These are phyloP conservation scores for Trachelus tabidus DNA, from an alignment of 2,888 invertebrate genomes.

Conservation along the genomic window DNA sequence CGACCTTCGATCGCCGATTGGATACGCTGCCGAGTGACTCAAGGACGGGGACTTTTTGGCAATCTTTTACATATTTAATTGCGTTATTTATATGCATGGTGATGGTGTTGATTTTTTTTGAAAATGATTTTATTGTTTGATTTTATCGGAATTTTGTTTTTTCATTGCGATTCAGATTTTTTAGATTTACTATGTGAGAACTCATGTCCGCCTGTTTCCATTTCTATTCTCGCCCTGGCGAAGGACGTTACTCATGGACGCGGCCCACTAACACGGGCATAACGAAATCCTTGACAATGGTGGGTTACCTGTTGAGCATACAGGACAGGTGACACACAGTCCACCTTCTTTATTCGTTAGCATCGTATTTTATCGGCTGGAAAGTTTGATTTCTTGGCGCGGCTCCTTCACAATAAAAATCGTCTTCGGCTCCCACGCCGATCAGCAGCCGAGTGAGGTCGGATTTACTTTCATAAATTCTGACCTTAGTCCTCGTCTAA, in stretches of 20 bases:
- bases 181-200: neutral
- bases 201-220: neutral
- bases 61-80: neutral
- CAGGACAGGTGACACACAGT: slow-evolving; percentile 61
- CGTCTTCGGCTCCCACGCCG: slow-evolving; percentile 61
- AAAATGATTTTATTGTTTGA: neutral
- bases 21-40: neutral
- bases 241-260: neutral
- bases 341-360: slow-evolving; percentile 32
- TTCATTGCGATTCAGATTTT: neutral
- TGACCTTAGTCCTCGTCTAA: slow-evolving; percentile 6
- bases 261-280: neutral
- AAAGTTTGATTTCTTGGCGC: slow-evolving; percentile 60
- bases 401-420: slow-evolving; percentile 47
- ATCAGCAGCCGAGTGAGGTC: slow-evolving; percentile 62
- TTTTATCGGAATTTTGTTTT: neutral
- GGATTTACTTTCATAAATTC: slow-evolving; percentile 62
- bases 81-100: neutral
- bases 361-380: slow-evolving; percentile 60
- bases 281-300: slow-evolving; percentile 43
- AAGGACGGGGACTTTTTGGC: neutral
- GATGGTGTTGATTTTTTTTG: neutral
- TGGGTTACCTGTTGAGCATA: slow-evolving; percentile 63
- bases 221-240: neutral
- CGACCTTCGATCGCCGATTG: slow-evolving; percentile 47